phyloP scores from a whole-genome alignment of 2,797 vertebrate species.

The Danio kyathit region DNA sequence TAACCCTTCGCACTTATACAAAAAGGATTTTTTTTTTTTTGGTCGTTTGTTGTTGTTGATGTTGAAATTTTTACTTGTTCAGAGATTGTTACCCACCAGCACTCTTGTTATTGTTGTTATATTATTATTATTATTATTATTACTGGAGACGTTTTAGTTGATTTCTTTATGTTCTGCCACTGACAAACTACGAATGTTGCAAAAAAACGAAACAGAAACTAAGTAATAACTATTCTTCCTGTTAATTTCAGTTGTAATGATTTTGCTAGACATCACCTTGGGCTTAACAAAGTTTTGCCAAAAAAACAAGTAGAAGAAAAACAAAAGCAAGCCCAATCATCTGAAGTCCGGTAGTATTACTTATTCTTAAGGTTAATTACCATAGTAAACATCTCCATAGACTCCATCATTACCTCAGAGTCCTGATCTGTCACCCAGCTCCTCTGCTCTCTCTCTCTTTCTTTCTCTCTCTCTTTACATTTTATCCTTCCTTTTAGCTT shows the following conservation, averaged over 20 bases:
- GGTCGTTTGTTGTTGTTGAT: neutral
- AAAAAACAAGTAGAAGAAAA: neutral
- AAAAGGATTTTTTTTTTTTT: neutral
- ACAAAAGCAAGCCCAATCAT: conserved; percentile 25
- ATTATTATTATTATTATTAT: conserved; percentile 6
- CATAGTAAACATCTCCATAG: conserved; percentile 54
- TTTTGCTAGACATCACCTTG: conserved; percentile 12
- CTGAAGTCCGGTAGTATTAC: conserved; percentile 29
- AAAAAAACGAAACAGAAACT: neutral
- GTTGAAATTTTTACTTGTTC: conserved; percentile 22
- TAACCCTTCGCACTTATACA: conserved; percentile 28
- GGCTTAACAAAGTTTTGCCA: conserved; percentile 36
- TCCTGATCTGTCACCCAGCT: conserved; percentile 41
- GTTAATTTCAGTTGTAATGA: conserved; percentile 31
- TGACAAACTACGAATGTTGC: conserved; percentile 46
- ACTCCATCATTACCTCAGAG: conserved; percentile 57
- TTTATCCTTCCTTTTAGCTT: conserved; percentile 34
- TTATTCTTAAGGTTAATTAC: conserved; percentile 21
- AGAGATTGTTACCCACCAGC: conserved; percentile 51
- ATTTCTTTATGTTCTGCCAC: conserved; percentile 30
- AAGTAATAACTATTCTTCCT: conserved; percentile 24
- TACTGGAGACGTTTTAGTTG: conserved; percentile 29
- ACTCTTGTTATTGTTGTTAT: neutral
- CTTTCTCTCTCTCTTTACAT: conserved; percentile 40
- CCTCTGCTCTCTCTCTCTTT: neutral